Evolutionary conservation across 2,113 vertebrate genomes (phyloP), one percentile per base, ranked within the genome.

Genomic region (Gambusia affinis): DNA sequence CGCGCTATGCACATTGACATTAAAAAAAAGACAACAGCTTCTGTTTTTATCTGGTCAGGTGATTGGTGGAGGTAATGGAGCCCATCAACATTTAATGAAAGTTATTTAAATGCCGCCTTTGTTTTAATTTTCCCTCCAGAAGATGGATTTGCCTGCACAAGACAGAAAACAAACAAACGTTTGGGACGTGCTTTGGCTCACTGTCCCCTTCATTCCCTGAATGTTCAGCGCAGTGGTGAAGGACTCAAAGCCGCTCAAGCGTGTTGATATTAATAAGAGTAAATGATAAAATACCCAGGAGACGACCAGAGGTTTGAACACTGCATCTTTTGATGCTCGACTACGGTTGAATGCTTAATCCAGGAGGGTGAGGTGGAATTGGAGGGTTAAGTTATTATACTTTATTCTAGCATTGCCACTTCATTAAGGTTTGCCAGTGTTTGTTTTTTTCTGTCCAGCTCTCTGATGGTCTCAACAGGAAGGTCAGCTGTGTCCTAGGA

Each of bases 61-160:
- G 82, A 77, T 72, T 76, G 67, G 71, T 67, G 11, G 19, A 69
- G 60, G 65, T 81, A 84, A 87, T 82, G 15, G 12, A 84, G 81
- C 66, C 78, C 65, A 72, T 89, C 78, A 64, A 47, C 62, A 30
- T 85, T 84, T 81, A 80, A 87, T 87, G 77, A 76, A 82, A 76
- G 69, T 72, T 85, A 86, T 85, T 91, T 76, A 70, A 78, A 67
- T 78, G 72, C 33, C 54, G 33, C 60, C 47, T 78, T 82, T 74
- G 31, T 78, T 82, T 83, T 75, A 51, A 76, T 85, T 83, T 70
- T 74, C 71, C 72, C 54, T 15, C 31, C 28, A 0, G 63, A 79
- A 75, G 39, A 75, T 64, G 27, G 28, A 81, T 84, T 81, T 83
- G 44, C 60, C 24, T 29, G 79, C 22, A 64, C 67, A 42, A 11